Conservation (phyloP, 37 sponge, comb jelly and placozoan genomes). For the Geodia barretti region DNA sequence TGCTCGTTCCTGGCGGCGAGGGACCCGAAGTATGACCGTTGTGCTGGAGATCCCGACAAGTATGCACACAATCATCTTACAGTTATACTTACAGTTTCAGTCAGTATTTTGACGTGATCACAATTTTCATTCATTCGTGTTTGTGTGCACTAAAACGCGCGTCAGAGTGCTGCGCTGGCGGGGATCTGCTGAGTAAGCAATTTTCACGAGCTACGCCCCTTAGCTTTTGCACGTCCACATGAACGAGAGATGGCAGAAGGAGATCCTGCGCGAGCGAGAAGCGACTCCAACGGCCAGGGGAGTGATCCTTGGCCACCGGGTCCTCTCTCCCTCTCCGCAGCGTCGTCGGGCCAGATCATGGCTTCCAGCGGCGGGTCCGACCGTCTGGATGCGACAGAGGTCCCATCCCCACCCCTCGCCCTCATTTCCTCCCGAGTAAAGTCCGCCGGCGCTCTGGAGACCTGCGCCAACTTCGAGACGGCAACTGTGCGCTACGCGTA, state of each 20-base stretch:
- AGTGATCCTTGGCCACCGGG: not conserved
- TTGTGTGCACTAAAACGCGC: too few relatives aligned
- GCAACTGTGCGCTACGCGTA: constrained; percentile 74
- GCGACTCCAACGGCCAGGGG: not conserved
- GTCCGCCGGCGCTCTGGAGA: constrained; percentile 12
- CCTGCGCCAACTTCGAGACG: constrained; percentile 55
- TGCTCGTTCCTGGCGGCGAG: constrained; percentile 96
- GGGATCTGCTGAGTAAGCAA: too few relatives aligned
- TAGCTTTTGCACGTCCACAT: not conserved
- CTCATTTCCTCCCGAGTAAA: constrained; percentile 63
- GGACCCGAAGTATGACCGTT: too few relatives aligned
- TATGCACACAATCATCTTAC: too few relatives aligned
- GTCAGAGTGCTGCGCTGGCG: too few relatives aligned
- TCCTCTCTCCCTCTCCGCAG: too few relatives aligned
- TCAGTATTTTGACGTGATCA: too few relatives aligned
- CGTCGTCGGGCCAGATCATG: not conserved
- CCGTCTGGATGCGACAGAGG: not conserved
- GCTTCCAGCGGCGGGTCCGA: not conserved
- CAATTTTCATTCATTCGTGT: too few relatives aligned
- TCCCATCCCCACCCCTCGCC: constrained; percentile 53
- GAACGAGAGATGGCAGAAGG: not conserved
- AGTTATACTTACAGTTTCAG: too few relatives aligned
- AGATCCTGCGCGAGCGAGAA: not conserved
- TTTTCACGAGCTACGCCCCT: too few relatives aligned
- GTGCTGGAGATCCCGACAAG: too few relatives aligned